These are phyloP conservation scores for Tetranychus urticae DNA, from an alignment of 1,140 invertebrate species.

Conservation along the genomic window DNA sequence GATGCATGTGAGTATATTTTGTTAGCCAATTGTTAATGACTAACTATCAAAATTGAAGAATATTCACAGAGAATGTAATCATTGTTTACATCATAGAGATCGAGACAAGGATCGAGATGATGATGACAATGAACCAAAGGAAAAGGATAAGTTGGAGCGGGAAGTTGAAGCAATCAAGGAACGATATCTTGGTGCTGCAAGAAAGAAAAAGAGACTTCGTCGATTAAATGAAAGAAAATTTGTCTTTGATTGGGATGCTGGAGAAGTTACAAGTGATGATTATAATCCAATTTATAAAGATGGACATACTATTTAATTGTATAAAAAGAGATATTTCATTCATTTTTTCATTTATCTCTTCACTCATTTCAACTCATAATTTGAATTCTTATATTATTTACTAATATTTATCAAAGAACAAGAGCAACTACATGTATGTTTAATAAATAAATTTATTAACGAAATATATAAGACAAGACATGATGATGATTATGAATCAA, in stretches of 20 bases:
- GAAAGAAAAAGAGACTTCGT: slow-evolving; percentile 73
- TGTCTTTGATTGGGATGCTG: slow-evolving; percentile 99
- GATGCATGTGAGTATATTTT: no score
- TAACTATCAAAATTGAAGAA: no score
- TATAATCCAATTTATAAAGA: slow-evolving; percentile 95
- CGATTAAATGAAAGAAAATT: slow-evolving; percentile 94
- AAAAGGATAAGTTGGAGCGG: slow-evolving; percentile 50
- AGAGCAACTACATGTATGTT: no score
- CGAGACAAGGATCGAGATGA: slow-evolving; percentile 16
- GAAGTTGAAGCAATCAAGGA: slow-evolving; percentile 78
- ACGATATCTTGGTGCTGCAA: slow-evolving; percentile 71
- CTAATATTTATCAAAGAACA: no score
- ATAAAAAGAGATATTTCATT: slow-evolving; percentile 90
- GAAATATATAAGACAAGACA: no score
- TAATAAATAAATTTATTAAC: no score
- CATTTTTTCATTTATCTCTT: slow-evolving; percentile 56
- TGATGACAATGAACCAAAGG: slow-evolving; percentile 12
- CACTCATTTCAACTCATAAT: no score
- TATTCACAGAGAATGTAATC: no score
- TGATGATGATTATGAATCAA: no score
- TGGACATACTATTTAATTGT: slow-evolving; percentile 58
- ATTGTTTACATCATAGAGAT: slow-evolving; percentile 9
- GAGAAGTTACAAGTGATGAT: slow-evolving; percentile 91
- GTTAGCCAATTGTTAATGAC: no score
- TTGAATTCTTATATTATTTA: no score